Evolutionary conservation across 2,888 invertebrate species (phyloP), one percentile per base, ranked within the genome.

Genomic region (Elysia crispata): DNA sequence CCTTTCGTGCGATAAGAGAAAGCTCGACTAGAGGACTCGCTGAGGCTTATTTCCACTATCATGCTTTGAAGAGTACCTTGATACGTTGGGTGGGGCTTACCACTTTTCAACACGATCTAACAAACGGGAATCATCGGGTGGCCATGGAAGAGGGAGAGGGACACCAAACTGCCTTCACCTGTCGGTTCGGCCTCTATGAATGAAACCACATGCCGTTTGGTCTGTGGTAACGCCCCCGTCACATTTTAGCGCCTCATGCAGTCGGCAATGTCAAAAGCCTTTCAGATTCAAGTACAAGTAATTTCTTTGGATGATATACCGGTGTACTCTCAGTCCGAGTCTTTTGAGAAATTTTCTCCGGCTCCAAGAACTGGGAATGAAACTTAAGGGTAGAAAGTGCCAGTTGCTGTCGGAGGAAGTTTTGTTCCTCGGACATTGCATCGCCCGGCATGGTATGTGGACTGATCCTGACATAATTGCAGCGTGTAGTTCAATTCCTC

Each of bases 341-440:
- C 81, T 8, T 77, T 84, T 49, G 73, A 76, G 0, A 74, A 81
- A 13, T 74, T 41, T 84, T n/a, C 41, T 28, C 15, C 13, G 79
- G 0, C 28, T 84, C 1, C 13, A 54, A 1, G 69, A 76, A 1
- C 81, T 79, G 25, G 82, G 84, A 11, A 57, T 85, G 11, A 86
- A 85, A 64, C 72, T 86, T 0, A 82, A 84, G 49, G 80, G 78
- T 0, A 41, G 41, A 3, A 41, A 41, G 41, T 41, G 41, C 41
- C 41, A 41, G 41, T 11, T 41, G 41, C 41, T 41, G 11, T 11
- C 3, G 11, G 41, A 41, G 11, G 41, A 41, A 11, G 11, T 41
- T 41, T 11, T 11, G 30, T 64, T 49, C 54, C 72, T 86, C 0
- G 85, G 86, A 0, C 83, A 84, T 31, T n/a, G 81, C 31, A 69